These are phyloP conservation scores for Parnassius mnemosyne DNA, from an alignment of 2,888 invertebrate species.

Conservation along the genomic window DNA sequence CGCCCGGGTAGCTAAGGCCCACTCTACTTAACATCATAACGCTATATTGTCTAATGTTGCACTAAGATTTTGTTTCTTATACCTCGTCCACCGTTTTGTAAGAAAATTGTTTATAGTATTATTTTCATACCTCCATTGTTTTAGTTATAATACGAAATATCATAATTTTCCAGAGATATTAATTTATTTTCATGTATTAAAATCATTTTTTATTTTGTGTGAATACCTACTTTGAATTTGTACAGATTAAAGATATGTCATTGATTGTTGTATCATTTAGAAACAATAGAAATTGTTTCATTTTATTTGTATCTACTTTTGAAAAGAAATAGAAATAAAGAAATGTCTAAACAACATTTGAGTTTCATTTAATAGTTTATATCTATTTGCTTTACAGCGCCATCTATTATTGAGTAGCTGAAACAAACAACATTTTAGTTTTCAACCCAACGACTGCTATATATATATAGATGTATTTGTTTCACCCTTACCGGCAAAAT, in stretches of 20 bases:
- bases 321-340: slow-evolving; percentile 25
- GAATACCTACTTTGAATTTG: slow-evolving; percentile 18
- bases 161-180: slow-evolving; percentile 19
- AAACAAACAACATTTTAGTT: neutral
- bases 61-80: slow-evolving; percentile 12
- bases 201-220: slow-evolving; percentile 19
- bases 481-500: too few species aligned
- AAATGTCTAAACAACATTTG: slow-evolving; percentile 14
- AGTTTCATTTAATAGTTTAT: slow-evolving; percentile 11
- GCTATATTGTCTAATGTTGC: slow-evolving; percentile 1
- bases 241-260: slow-evolving; percentile 13
- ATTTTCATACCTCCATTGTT: slow-evolving; percentile 39
- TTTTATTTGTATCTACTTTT: slow-evolving; percentile 20
- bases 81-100: slow-evolving; percentile 21
- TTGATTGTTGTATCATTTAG: slow-evolving; percentile 22
- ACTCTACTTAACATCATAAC: neutral
- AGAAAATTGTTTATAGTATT: slow-evolving; percentile 32
- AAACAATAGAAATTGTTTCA: slow-evolving; percentile 16
- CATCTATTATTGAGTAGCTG: slow-evolving; percentile 56
- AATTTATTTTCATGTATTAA: slow-evolving; percentile 22
- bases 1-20: too few species aligned
- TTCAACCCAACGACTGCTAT: too few species aligned
- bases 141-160: slow-evolving; percentile 8
- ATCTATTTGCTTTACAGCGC: slow-evolving; percentile 30
- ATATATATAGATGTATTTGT: too few species aligned